Conservation (phyloP, 2,888 invertebrate genomes). For the Amphimallon solstitiale region DNA sequence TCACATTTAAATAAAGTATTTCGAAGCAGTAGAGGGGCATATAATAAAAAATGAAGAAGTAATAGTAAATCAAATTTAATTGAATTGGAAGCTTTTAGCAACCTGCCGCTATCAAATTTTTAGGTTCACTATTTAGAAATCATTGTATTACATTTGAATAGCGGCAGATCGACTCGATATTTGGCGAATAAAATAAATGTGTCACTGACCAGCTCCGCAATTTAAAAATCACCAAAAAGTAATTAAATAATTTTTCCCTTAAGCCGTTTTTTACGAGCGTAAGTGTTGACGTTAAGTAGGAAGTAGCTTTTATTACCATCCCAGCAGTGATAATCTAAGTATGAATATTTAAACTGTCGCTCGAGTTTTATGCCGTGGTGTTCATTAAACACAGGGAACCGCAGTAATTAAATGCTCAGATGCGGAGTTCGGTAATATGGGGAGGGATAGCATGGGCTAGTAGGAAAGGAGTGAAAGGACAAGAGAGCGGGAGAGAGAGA, state of each 20-base stretch:
- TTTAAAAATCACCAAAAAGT: background rate
- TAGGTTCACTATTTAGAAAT: no score
- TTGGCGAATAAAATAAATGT: no score
- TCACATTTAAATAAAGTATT: no score
- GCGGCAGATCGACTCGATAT: no score
- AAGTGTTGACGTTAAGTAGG: conserved; percentile 12
- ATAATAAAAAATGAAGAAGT: no score
- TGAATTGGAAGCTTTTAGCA: no score
- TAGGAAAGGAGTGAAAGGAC: background rate
- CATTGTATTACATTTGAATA: no score
- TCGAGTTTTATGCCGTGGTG: conserved; percentile 5
- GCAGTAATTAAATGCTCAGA: conserved; percentile 16
- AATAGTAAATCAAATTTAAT: no score
- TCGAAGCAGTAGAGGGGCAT: no score
- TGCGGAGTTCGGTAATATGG: background rate
- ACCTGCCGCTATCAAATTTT: no score
- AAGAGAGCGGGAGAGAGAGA: background rate
- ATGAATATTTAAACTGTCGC: conserved; percentile 17
- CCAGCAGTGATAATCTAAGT: conserved; percentile 11
- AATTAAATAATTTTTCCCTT: background rate
- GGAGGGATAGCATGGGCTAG: background rate
- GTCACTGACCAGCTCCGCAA: background rate
- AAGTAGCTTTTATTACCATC: conserved; percentile 11
- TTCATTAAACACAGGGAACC: conserved; percentile 21
- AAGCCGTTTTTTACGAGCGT: background rate